Conservation (phyloP, 2,888 invertebrate genomes). For the Nycteola revayana region DNA sequence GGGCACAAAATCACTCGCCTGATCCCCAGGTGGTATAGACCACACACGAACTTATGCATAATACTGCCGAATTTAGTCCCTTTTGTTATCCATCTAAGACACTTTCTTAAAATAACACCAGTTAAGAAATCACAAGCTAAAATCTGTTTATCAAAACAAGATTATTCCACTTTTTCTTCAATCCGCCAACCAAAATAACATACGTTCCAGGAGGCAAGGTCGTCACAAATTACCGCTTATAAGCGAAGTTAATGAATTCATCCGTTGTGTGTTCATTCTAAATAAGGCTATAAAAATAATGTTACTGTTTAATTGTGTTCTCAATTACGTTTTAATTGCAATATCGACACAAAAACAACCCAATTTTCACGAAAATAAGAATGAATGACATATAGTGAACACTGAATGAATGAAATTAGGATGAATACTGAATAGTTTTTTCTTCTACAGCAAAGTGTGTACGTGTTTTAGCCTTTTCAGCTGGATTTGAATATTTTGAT, state of each 20-base stretch:
- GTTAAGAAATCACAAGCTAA: constrained; percentile 15
- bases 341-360: constrained; percentile 63
- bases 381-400: constrained; percentile 27
- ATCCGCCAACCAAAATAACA: constrained; percentile 59
- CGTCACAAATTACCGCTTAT: constrained; percentile 40
- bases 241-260: too few relatives aligned
- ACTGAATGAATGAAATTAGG: background rate
- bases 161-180: constrained; percentile 43
- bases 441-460: too few relatives aligned
- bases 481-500: too few relatives aligned
- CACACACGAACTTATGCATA: constrained; percentile 71
- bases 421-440: background rate
- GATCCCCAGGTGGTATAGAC: constrained; percentile 67
- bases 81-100: constrained; percentile 37
- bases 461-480: too few relatives aligned
- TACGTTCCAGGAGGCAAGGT: constrained; percentile 59
- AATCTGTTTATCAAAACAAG: constrained; percentile 31
- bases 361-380: constrained; percentile 57
- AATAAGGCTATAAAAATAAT: constrained; percentile 25
- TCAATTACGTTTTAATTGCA: constrained; percentile 33
- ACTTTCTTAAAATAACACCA: constrained; percentile 12
- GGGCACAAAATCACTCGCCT: constrained; percentile 54
- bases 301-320: constrained; percentile 31
- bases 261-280: constrained; percentile 16
- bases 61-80: constrained; percentile 51